A percentile compares a stretch with the other conserved stretches of the same genome.
Evolutionary conservation across 2,888 invertebrate species (phyloP).

Genomic region (Nemoura dubitans): DNA sequence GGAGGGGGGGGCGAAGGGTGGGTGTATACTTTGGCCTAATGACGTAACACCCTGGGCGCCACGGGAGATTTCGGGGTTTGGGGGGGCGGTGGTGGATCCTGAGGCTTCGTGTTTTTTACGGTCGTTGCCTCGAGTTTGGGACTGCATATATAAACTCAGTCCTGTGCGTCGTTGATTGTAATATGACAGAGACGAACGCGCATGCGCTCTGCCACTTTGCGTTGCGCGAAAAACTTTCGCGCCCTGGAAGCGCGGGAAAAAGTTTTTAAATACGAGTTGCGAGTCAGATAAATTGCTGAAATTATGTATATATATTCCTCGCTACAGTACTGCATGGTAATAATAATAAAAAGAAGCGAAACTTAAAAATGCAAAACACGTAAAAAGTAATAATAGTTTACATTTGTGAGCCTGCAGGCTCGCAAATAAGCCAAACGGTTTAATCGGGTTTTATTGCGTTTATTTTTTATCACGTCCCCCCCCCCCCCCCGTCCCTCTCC

Average conservation of each 20-base stretch:
- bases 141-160: too few relatives aligned
- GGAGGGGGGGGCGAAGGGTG: too few relatives aligned
- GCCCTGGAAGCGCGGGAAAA: not conserved
- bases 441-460: too few relatives aligned
- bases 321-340: too few relatives aligned
- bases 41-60: not conserved
- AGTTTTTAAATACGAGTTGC: not conserved
- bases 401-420: too few relatives aligned
- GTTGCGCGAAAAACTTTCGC: not conserved
- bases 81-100: not conserved
- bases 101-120: not conserved
- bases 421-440: too few relatives aligned
- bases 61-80: not conserved
- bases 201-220: not conserved
- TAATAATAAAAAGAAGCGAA: too few relatives aligned
- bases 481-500: too few relatives aligned
- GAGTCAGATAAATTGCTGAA: not conserved
- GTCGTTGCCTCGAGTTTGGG: not conserved
- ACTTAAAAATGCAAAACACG: too few relatives aligned
- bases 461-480: too few relatives aligned
- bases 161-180: not conserved
- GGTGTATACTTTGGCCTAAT: slow-evolving; percentile 13
- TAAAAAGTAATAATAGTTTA: too few relatives aligned
- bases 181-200: not conserved
- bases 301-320: not conserved